Base-by-base conservation (phyloP, 2,888 invertebrate genomes). In the Pandemis corylana region DNA sequence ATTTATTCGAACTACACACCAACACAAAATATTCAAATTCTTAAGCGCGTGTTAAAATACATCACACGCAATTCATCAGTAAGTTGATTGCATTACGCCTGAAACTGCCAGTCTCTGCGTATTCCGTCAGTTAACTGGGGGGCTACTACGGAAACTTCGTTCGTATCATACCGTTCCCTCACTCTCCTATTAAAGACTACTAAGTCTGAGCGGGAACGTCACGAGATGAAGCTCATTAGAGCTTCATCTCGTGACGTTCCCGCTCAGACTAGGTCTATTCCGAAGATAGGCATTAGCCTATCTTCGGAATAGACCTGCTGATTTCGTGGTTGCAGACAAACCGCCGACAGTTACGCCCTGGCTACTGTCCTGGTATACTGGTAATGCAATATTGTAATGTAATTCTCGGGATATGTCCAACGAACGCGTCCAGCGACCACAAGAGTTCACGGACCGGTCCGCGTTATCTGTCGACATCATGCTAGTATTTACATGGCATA, bases 391-490 rank as follows among this genome's bases (percentile, higher is more conserved):
- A 72, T 68, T 51, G 51, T 53, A 63, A 51, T 20, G 61, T 68
- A 62, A 68, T 72, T 53, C 62, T 53, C 46, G 44, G 46, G 46
- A 53, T 63, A 15, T 53, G 68, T 56, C 15, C 51, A 68, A 63
- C 53, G 53, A 56, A 63, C 28, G 53, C 53, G 51, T 15, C 20
- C 12, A 68, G 36, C 28, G 56, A 68, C 56, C 56, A 56, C 63
- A 64, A 59, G 44, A 42, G 68, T 41, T 20, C 66, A 44, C n/a
- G n/a, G n/a, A 68, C 72, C 72, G 67, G 51, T 68, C 53, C 28
- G 51, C 15, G 56, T 10, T 68, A 42, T 42, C 56, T 46, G 56
- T 41, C 65, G 59, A 66, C 59, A 41, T 65, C 46, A 64, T 61
- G n/a, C 53, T 44, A 49, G 53, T 36, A 36, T 36, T 36, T 9